Evolutionary conservation across 2,888 invertebrate genomes (phyloP), one percentile per base, ranked within the genome.

Genomic region (Conops quadrifasciatus): DNA sequence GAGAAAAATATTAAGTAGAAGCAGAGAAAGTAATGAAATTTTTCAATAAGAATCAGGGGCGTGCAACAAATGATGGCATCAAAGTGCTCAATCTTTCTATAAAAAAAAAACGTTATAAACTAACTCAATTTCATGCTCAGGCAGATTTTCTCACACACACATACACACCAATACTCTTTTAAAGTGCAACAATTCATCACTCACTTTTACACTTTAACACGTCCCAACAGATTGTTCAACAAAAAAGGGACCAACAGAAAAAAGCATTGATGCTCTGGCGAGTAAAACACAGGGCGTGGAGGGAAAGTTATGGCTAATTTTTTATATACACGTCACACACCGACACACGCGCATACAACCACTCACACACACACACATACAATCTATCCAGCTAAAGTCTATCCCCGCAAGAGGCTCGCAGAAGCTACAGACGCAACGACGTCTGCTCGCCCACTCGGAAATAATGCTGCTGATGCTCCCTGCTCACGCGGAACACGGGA

Each of bases 401-500:
- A 4, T 4, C 9, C 9, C 9, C 4, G 9, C 4, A 36, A 9
- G 5, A 36, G 9, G 9, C 36, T 9, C 9, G 9, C 9, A 36
- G 36, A 36, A 36, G 36, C 4, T 36, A 36, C 36, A 36, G 9
- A 36, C 4, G 9, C 21, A 58, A 69, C 56, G 53, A 28, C 16
- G 30, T 60, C 60, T 45, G 53, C 11, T 16, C 51, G 16, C 16
- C 9, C 53, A 24, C 19, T 19, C 53, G 53, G 24, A 49, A 53
- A 53, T 21, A 62, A 67, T 71, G 67, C 67, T 59, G 71, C 62
- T 67, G 67, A 53, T 64, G 19, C 71, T 70, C 68, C 62, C 16
- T 49, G 49, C 49, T 49, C 49, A 16, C 49, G 49, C 49, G 19
- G n/a, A n/a, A n/a, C n/a, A n/a, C n/a, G n/a, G n/a, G n/a, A n/a